phyloP scores from a whole-genome alignment of 2,888 invertebrate species.

The Leucophora obtusa region DNA sequence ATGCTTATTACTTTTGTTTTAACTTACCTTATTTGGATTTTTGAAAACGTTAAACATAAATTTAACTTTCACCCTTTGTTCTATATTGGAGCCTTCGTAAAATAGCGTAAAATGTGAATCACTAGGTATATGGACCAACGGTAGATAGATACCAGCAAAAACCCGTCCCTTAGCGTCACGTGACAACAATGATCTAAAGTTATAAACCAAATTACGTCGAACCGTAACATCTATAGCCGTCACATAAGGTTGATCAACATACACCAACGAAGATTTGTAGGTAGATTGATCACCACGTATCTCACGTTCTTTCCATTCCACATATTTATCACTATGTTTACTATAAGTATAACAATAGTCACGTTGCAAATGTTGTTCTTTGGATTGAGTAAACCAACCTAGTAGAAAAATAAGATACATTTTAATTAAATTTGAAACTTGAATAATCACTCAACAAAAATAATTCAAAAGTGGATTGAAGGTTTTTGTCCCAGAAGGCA shows the following conservation, averaged over 20 bases:
- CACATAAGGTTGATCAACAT: constrained; percentile 87
- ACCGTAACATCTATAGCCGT: constrained; percentile 92
- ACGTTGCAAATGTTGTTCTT: constrained; percentile 86
- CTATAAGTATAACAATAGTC: constrained; percentile 91
- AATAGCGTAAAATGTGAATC: constrained; percentile 88
- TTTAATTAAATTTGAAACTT: too few species aligned
- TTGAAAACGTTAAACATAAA: constrained; percentile 86
- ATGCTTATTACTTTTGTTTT: background rate
- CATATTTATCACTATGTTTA: constrained; percentile 84
- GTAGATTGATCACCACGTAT: constrained; percentile 83
- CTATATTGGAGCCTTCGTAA: constrained; percentile 82
- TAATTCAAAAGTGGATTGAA: too few species aligned
- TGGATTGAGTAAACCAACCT: constrained; percentile 92
- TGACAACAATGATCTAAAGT: constrained; percentile 86
- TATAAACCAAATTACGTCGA: constrained; percentile 92
- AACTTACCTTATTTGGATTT: constrained; percentile 81
- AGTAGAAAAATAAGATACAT: background rate
- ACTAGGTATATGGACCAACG: constrained; percentile 82
- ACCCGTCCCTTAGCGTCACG: constrained; percentile 91
- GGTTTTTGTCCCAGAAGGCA: too few species aligned
- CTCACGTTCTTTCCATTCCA: constrained; percentile 91
- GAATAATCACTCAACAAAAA: too few species aligned
- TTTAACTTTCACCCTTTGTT: constrained; percentile 85
- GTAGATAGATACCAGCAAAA: constrained; percentile 91
- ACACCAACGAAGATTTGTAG: constrained; percentile 86